A percentile compares a stretch with the other conserved stretches of the same genome.
phyloP scores from a whole-genome alignment of 1,140 invertebrate genomes.

The Phymastichus coffea region DNA sequence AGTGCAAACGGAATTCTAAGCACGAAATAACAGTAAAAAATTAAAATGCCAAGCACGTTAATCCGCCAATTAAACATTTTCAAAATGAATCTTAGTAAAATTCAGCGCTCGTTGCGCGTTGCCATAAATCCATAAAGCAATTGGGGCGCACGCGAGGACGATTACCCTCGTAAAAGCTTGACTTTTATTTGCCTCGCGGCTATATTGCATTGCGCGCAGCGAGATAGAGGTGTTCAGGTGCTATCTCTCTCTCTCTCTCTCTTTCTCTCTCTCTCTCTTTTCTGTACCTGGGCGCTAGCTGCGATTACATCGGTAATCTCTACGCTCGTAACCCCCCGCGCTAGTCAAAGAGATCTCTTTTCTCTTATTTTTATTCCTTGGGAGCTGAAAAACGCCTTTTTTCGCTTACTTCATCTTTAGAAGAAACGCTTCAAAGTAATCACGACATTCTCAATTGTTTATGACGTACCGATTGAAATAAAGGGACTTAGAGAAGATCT shows the following conservation, averaged over 20 bases:
- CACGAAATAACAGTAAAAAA: no score
- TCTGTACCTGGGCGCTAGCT: neutral
- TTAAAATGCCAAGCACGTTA: no score
- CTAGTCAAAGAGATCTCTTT: neutral
- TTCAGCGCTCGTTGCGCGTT: neutral
- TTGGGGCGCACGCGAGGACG: neutral
- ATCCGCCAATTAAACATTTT: no score
- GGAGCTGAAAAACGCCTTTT: neutral
- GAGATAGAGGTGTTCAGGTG: neutral
- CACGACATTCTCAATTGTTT: constrained; percentile 17
- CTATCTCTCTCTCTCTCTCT: neutral
- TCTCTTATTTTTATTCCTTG: neutral
- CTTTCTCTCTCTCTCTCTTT: constrained; percentile 4
- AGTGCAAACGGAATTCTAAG: no score
- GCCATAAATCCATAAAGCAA: constrained; percentile 16
- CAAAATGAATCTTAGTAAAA: neutral
- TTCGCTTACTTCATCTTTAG: neutral
- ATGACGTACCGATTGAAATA: constrained; percentile 12
- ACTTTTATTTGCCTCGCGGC: constrained; percentile 11
- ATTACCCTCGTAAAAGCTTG: constrained; percentile 21
- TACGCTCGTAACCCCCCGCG: constrained; percentile 10
- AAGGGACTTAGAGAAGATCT: no score
- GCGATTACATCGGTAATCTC: constrained; percentile 20
- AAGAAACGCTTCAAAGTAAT: neutral
- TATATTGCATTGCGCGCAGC: constrained; percentile 1